These are phyloP conservation scores for Acrobasis repandana DNA, from an alignment of 2,888 invertebrate species.

Conservation along the genomic window DNA sequence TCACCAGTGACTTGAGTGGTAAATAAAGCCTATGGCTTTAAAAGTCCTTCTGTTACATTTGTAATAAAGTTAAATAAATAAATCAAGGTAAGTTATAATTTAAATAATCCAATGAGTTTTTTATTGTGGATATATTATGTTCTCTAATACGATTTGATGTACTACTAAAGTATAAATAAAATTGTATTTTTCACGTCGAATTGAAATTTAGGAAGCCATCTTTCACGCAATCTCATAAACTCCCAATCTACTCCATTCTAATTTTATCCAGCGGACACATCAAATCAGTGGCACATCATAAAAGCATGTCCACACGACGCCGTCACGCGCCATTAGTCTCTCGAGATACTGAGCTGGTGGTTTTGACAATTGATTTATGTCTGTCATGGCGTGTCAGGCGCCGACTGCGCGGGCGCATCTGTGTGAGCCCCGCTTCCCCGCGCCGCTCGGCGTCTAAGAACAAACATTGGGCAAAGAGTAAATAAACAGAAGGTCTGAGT, in stretches of 20 bases:
- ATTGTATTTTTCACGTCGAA: not conserved
- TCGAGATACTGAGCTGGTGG: constrained; percentile 68
- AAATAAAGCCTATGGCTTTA: too few species aligned
- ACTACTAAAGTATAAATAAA: too few species aligned
- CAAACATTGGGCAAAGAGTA: constrained; percentile 57
- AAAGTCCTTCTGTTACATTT: too few species aligned
- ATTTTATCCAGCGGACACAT: constrained; percentile 18
- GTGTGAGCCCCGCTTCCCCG: constrained; percentile 38
- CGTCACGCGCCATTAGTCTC: constrained; percentile 60
- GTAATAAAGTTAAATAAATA: too few species aligned
- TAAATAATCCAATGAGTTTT: too few species aligned
- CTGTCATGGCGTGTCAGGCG: constrained; percentile 79
- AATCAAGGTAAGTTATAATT: too few species aligned
- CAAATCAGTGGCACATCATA: constrained; percentile 18
- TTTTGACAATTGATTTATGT: constrained; percentile 83
- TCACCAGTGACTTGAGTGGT: too few species aligned
- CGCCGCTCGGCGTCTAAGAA: constrained; percentile 42
- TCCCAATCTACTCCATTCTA: constrained; percentile 9
- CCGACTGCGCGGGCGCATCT: constrained; percentile 75
- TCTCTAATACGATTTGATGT: not conserved
- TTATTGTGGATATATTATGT: too few species aligned
- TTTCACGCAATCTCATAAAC: constrained; percentile 13
- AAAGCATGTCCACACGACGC: constrained; percentile 54
- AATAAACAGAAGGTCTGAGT: constrained; percentile 22
- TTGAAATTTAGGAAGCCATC: constrained; percentile 11